Percentiles rank a stretch among this genome's conserved stretches.
These are phyloP conservation scores for Notechis scutatus DNA, from an alignment of 2,113 vertebrate species.

Conservation along the genomic window DNA sequence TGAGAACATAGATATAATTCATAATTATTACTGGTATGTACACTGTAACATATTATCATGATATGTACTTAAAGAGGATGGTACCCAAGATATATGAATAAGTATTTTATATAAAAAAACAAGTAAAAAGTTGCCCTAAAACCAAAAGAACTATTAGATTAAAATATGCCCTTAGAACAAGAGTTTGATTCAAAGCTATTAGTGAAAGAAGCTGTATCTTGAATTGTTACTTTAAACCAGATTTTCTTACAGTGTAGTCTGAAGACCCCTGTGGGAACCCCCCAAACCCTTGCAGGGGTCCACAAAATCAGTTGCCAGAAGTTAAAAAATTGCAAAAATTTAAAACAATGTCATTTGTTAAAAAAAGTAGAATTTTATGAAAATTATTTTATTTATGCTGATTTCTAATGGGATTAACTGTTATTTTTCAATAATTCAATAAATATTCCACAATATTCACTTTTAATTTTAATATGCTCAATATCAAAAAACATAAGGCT, in stretches of 20 bases:
- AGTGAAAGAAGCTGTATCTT: neutral
- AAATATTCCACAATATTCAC: neutral
- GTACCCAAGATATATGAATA: neutral
- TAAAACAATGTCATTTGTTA: neutral
- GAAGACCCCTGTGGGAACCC: neutral
- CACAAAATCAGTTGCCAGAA: neutral
- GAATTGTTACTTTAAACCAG: neutral
- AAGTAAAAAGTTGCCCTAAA: neutral
- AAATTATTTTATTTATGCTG: neutral
- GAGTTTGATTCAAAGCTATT: neutral
- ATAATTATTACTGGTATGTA: neutral
- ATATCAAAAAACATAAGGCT: neutral
- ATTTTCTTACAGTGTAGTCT: neutral
- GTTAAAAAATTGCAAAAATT: neutral
- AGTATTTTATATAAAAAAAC: neutral
- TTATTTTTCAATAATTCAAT: neutral
- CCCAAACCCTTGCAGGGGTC: neutral
- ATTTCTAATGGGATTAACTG: neutral
- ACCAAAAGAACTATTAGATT: neutral
- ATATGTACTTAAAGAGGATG: neutral
- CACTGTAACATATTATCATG: neutral
- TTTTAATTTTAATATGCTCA: neutral
- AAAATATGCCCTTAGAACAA: neutral
- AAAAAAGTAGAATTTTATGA: neutral
- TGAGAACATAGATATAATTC: fast-evolving